Conservation (phyloP, 2,113 vertebrate species). For the Typhlomys cinereus region DNA sequence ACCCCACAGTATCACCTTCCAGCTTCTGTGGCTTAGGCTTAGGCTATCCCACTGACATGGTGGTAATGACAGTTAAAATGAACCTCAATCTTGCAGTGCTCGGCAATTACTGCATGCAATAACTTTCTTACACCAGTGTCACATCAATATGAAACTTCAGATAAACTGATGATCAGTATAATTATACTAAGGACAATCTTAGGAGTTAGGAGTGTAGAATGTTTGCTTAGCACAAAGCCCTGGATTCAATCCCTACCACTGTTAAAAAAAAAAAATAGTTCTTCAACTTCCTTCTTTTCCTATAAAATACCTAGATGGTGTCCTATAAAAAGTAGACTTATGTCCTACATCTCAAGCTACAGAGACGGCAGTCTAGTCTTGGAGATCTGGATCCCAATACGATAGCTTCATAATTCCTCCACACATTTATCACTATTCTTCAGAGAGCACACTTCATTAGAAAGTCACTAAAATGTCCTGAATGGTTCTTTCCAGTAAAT, state of each 20-base stretch:
- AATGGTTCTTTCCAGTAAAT: conserved; percentile 18
- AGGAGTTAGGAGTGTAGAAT: background rate
- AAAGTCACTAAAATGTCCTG: conserved; percentile 23
- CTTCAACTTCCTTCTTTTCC: background rate
- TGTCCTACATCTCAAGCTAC: background rate
- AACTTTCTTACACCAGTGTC: background rate
- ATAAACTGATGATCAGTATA: background rate
- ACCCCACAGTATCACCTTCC: background rate
- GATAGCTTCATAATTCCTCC: background rate
- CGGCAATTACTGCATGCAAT: conserved; percentile 10
- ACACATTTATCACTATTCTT: conserved; percentile 20
- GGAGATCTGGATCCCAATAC: background rate
- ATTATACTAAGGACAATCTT: background rate
- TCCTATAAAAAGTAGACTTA: background rate
- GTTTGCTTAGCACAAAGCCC: background rate
- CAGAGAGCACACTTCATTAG: background rate
- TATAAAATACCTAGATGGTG: background rate
- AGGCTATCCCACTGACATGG: background rate
- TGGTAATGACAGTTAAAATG: background rate
- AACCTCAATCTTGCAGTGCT: background rate
- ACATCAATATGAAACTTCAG: conserved; percentile 16
- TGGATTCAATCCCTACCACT: background rate
- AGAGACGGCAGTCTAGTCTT: conserved; percentile 23
- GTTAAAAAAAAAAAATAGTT: background rate
- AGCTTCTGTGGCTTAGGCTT: background rate